Percentiles rank a stretch among this genome's conserved stretches.
phyloP scores from a whole-genome alignment of 2,888 invertebrate species.

The Piscicola geometra region DNA sequence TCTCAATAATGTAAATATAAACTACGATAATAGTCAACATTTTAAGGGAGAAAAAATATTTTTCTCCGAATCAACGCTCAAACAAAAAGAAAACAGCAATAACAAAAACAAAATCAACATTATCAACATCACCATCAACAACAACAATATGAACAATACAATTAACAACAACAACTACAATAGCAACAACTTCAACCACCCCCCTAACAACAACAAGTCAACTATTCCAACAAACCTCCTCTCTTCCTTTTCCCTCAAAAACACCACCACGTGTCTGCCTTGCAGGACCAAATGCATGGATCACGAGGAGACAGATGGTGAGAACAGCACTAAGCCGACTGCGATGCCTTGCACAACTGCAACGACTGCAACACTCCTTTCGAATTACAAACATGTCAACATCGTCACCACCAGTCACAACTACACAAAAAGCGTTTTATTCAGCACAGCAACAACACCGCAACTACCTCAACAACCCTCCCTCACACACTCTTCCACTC shows the following conservation, averaged over 20 bases:
- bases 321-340: not conserved
- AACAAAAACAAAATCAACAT: not conserved
- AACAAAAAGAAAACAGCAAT: conserved; percentile 6
- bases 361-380: not conserved
- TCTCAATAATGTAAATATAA: not conserved
- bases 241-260: conserved; percentile 4
- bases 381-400: not conserved
- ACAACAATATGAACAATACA: conserved; percentile 10
- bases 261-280: not conserved
- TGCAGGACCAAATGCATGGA: not conserved
- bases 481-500: not conserved
- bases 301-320: not conserved
- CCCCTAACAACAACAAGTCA: conserved; percentile 1
- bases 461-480: not conserved
- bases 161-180: conserved; percentile 1
- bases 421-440: not conserved
- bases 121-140: conserved; percentile 10
- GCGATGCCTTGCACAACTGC: too few species aligned
- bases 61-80: not conserved
- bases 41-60: not conserved
- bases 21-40: not conserved
- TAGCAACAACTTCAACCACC: not conserved
- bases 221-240: conserved; percentile 4
- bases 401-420: not conserved
- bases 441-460: not conserved